These are phyloP conservation scores for Carposina sasakii DNA, from an alignment of 1,140 invertebrate species.

Conservation along the genomic window DNA sequence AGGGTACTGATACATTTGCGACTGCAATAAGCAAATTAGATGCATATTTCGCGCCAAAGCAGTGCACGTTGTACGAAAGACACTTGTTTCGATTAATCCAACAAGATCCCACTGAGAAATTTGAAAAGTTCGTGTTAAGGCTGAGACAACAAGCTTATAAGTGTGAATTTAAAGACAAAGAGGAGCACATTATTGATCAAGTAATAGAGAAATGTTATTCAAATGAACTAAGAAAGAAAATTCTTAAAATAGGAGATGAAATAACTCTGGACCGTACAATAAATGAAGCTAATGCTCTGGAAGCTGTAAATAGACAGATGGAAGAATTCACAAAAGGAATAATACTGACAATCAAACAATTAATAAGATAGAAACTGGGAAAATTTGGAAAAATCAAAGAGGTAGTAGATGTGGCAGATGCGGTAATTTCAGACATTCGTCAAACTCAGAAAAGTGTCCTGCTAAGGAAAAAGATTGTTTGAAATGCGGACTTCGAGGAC, in stretches of 20 bases:
- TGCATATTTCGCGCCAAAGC: slow-evolving; percentile 15
- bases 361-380: background rate
- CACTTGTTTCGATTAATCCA: slow-evolving; percentile 14
- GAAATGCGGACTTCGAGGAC: background rate
- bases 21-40: slow-evolving; percentile 20
- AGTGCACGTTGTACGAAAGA: slow-evolving; percentile 11
- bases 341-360: background rate
- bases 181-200: slow-evolving; percentile 20
- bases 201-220: slow-evolving; percentile 19
- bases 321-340: background rate
- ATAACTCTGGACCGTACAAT: slow-evolving; percentile 14
- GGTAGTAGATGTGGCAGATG: background rate
- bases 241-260: slow-evolving; percentile 15
- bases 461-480: background rate
- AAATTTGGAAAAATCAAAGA: background rate
- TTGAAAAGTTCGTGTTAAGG: slow-evolving; percentile 18
- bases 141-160: slow-evolving; percentile 13
- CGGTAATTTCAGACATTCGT: background rate
- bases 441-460: background rate
- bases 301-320: slow-evolving; percentile 9
- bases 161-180: slow-evolving; percentile 11
- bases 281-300: slow-evolving; percentile 10
- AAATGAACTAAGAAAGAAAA: slow-evolving; percentile 19
- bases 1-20: slow-evolving; percentile 10
- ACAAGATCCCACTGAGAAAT: slow-evolving; percentile 21